Conservation (phyloP, 2,113 vertebrate species). For the Spheniscus mendiculus region DNA sequence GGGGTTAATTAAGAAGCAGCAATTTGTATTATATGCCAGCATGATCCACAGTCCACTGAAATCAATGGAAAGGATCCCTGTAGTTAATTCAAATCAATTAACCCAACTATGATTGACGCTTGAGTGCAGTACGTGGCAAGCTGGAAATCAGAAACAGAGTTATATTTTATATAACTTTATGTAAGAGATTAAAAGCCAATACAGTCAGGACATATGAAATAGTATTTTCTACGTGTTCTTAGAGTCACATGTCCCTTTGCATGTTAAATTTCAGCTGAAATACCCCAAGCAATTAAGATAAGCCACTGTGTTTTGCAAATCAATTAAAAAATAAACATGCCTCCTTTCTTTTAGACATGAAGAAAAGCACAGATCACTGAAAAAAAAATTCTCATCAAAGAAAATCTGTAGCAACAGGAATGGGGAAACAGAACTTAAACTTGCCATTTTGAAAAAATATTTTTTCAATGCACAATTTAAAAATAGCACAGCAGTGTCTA, state of each 20-base stretch:
- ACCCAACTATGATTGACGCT: not conserved
- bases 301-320: not conserved
- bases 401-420: not conserved
- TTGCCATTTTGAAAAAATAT: not conserved
- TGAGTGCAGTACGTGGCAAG: not conserved
- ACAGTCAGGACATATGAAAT: not conserved
- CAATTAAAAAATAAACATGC: not conserved
- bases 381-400: not conserved
- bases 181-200: not conserved
- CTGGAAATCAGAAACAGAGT: not conserved
- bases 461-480: not conserved
- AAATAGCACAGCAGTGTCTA: not conserved
- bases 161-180: not conserved
- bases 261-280: not conserved
- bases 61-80: conserved; percentile 2
- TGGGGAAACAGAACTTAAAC: not conserved
- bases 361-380: not conserved
- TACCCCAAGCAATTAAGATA: not conserved
- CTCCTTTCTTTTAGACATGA: not conserved
- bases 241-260: not conserved
- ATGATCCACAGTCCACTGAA: not conserved
- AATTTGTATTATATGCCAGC: not conserved
- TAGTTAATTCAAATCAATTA: conserved; percentile 51
- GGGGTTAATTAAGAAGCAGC: conserved; percentile 37
- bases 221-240: not conserved